Base-by-base conservation (phyloP, 1,140 invertebrate species). In the Hylyphantes graminicola region DNA sequence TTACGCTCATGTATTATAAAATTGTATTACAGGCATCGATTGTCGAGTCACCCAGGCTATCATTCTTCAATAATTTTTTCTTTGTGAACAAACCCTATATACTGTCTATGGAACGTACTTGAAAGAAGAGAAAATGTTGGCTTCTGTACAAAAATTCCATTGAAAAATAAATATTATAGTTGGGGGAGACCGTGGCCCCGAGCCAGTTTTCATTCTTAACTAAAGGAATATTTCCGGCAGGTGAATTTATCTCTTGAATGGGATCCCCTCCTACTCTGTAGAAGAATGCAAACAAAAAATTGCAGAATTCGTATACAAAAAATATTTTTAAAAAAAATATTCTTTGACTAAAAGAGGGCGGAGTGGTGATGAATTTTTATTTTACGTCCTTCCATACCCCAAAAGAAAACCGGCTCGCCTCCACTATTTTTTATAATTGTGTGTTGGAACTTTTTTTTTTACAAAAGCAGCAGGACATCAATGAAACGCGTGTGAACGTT, bases 181-280 rank as follows among this genome's bases (percentile, higher is more conserved):
- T 10, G 48, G 9, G 74, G 17, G 12, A 17, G 48, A 61, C 19
- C 21, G 7, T 76, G 57, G 74, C 50, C 48, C 48, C 10, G 7
- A 35, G 57, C 57, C 74, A 61, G 51, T 50, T 59, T 53, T 54
- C 74, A 17, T 61, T 76, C n/a, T 11, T 15, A 76, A 64, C 74
- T 57, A 63, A 51, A 21, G 59, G 64, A 76, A 76, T 76, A 76
- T 76, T 76, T 76, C 74, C 74, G 74, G 74, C 74, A 76, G 74
- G 74, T 76, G 74, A 76, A 54, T n/a, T n/a, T 48, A 35, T 35
- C 35, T 35, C 35, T 19, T 76, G 57, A 76, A 76, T 76, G 74
- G 59, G 64, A 63, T 50, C n/a, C 17, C 11, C 35, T 0, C 53
- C 21, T 57, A 51, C 48, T 21, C 11, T 63, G 55, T n/a, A 51